phyloP scores from a whole-genome alignment of 2,113 vertebrate genomes.

The Dasyprocta punctata region DNA sequence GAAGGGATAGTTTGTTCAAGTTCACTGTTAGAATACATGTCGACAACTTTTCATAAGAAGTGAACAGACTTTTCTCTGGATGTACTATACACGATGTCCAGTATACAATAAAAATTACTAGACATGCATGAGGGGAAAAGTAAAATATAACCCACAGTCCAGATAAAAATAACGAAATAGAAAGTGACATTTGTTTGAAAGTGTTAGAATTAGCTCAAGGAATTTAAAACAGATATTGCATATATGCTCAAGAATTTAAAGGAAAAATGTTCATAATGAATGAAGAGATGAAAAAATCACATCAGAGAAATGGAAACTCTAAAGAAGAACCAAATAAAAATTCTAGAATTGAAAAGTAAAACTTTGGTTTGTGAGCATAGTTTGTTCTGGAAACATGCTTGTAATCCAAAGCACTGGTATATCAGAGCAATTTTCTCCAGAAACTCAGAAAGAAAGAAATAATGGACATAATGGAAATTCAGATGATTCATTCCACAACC shows the following conservation, averaged over 20 bases:
- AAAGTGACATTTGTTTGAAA: not conserved
- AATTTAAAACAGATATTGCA: not conserved
- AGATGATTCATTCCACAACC: too few species aligned
- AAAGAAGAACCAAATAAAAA: not conserved
- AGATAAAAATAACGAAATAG: not conserved
- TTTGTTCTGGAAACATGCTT: too few species aligned
- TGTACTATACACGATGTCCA: not conserved
- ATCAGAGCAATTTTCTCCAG: too few species aligned
- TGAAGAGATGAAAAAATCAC: not conserved
- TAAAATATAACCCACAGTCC: not conserved
- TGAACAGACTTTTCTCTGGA: not conserved
- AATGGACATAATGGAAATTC: too few species aligned
- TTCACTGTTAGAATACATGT: not conserved
- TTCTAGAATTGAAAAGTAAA: not conserved
- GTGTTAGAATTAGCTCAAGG: not conserved
- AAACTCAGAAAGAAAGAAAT: too few species aligned
- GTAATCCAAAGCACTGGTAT: too few species aligned
- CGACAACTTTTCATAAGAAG: not conserved
- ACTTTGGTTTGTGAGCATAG: too few species aligned
- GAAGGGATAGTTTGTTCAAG: not conserved
- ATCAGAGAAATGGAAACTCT: not conserved
- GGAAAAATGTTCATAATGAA: not conserved
- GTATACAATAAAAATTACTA: not conserved
- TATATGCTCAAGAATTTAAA: not conserved
- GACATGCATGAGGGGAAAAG: not conserved